Evolutionary conservation across 2,113 vertebrate genomes (phyloP).

Genomic region (Choloepus hoffmanni): DNA sequence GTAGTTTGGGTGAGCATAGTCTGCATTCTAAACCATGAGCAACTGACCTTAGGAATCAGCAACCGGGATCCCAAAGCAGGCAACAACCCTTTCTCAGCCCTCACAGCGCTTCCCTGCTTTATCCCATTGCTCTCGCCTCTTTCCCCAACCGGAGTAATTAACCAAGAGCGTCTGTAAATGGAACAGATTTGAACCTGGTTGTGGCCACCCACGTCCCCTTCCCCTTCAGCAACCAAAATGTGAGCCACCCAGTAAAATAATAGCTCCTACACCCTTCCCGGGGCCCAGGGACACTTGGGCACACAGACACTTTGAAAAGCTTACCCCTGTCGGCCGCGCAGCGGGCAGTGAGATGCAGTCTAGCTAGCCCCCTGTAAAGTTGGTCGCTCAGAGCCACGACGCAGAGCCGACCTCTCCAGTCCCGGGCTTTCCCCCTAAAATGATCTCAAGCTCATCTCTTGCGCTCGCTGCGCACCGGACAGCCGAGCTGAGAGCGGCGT

Average conservation of each 20-base stretch:
- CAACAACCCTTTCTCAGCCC: slow-evolving; percentile 4
- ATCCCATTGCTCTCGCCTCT: background rate
- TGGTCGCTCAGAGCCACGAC: slow-evolving; percentile 35
- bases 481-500: slow-evolving; percentile 78
- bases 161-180: background rate
- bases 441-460: slow-evolving; percentile 74
- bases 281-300: slow-evolving; percentile 35
- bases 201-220: background rate
- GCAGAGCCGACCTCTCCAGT: slow-evolving; percentile 62
- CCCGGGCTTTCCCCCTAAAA: slow-evolving; percentile 30
- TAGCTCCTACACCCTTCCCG: background rate
- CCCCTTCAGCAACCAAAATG: background rate
- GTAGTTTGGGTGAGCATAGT: background rate
- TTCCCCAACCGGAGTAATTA: slow-evolving; percentile 69
- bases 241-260: slow-evolving; percentile 20
- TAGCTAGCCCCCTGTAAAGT: slow-evolving; percentile 68
- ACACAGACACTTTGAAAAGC: slow-evolving; percentile 68
- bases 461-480: slow-evolving; percentile 57
- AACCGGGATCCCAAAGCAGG: slow-evolving; percentile 9
- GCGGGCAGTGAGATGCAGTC: slow-evolving; percentile 60
- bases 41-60: background rate
- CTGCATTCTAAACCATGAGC: background rate
- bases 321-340: slow-evolving; percentile 72
- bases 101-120: background rate
- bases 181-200: background rate